Percentiles rank a stretch among this genome's conserved stretches.
Conservation (phyloP, 2,888 invertebrate species). For the Cantharis nigra region DNA sequence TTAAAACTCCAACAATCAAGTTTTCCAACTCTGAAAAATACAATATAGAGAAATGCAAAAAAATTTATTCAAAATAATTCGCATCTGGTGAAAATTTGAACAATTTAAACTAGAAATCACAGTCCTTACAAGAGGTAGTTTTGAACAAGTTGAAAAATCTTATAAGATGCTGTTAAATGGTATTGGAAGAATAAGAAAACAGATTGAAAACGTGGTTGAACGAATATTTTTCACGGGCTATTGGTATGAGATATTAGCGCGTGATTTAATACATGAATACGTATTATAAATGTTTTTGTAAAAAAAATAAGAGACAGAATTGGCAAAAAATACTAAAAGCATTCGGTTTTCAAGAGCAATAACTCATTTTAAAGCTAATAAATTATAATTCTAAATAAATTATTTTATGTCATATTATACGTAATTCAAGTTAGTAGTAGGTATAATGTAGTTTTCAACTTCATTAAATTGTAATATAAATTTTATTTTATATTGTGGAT, state of each 20-base stretch:
- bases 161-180: background rate
- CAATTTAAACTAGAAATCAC: background rate
- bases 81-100: background rate
- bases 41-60: too few species aligned
- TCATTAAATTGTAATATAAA: background rate
- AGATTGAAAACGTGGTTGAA: background rate
- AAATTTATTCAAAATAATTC: background rate
- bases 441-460: background rate
- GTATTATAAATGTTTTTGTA: background rate
- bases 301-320: background rate
- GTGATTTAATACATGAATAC: background rate
- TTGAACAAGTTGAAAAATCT: background rate
- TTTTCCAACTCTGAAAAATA: background rate
- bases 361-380: background rate
- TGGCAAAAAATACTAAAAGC: background rate
- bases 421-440: background rate
- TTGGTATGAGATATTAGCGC: background rate
- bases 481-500: background rate
- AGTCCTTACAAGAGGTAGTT: background rate
- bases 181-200: background rate
- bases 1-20: background rate
- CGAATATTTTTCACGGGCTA: background rate
- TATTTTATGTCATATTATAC: background rate
- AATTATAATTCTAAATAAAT: background rate
- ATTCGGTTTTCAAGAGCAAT: background rate